These are phyloP conservation scores for Asbolus verrucosus DNA, from an alignment of 1,140 invertebrate species.

Conservation along the genomic window DNA sequence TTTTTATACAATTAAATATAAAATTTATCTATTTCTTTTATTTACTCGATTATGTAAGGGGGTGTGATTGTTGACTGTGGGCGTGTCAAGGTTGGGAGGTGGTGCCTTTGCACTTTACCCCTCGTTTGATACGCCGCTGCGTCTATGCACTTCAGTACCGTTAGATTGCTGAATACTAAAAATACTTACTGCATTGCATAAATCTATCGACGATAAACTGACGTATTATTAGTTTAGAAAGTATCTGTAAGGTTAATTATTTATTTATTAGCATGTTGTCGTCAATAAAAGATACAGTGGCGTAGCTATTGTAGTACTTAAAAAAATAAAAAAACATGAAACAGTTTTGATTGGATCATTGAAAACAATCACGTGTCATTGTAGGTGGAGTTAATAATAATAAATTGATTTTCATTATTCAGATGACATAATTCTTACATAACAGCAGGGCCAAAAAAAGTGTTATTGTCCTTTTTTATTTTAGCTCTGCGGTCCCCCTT, in stretches of 20 bases:
- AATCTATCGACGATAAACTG: background rate
- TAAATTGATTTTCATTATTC: too few species aligned
- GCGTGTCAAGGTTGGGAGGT: background rate
- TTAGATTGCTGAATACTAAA: background rate
- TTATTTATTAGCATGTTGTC: background rate
- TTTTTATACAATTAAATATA: conserved; percentile 12
- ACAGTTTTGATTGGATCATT: too few species aligned
- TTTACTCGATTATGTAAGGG: background rate
- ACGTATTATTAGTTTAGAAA: conserved; percentile 17
- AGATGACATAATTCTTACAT: too few species aligned
- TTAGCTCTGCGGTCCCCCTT: too few species aligned
- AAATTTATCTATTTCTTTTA: conserved; percentile 1
- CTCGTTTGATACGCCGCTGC: conserved; percentile 9
- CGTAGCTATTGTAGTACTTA: too few species aligned
- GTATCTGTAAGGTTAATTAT: conserved; percentile 11
- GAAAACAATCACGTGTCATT: too few species aligned
- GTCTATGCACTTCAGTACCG: background rate
- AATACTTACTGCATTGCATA: background rate
- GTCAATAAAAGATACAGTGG: too few species aligned
- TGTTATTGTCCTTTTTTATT: too few species aligned
- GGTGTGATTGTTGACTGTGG: background rate
- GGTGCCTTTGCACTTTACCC: background rate
- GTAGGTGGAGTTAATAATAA: too few species aligned
- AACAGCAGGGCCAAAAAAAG: too few species aligned
- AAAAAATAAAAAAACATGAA: too few species aligned